These are phyloP conservation scores for Sinocyclocheilus maitianheensis DNA, from an alignment of 2,113 vertebrate genomes.

Conservation along the genomic window DNA sequence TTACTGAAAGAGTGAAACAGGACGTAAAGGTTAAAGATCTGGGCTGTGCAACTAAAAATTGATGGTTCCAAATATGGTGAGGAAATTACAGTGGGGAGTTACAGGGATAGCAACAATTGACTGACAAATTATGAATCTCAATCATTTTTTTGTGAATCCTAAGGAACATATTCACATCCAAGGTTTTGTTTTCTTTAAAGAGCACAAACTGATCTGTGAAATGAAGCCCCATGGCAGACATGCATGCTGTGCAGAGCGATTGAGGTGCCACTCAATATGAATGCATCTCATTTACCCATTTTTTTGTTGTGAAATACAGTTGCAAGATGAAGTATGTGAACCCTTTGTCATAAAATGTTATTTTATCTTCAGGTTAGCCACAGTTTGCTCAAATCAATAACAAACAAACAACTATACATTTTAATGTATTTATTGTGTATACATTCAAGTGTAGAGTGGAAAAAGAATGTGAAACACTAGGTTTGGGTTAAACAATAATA, in stretches of 20 bases:
- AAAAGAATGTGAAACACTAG: background rate
- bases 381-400: background rate
- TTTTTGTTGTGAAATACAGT: background rate
- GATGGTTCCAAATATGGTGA: background rate
- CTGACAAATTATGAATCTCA: background rate
- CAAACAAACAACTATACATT: background rate
- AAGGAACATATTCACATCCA: background rate
- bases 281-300: background rate
- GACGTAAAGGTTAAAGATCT: background rate
- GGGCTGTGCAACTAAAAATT: background rate
- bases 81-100: background rate
- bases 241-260: background rate
- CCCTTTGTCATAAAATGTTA: background rate
- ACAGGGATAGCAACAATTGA: background rate
- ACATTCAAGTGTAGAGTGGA: background rate
- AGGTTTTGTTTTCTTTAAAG: background rate
- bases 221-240: background rate
- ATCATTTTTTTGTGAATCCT: background rate
- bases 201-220: background rate
- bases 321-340: background rate
- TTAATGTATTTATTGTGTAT: background rate
- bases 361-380: no score
- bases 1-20: background rate
- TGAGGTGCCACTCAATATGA: conserved; percentile 11
- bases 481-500: background rate